A percentile compares a stretch with the other conserved stretches of the same genome.
phyloP scores from a whole-genome alignment of 2,113 vertebrate genomes.

The Ictidomys tridecemlineatus region DNA sequence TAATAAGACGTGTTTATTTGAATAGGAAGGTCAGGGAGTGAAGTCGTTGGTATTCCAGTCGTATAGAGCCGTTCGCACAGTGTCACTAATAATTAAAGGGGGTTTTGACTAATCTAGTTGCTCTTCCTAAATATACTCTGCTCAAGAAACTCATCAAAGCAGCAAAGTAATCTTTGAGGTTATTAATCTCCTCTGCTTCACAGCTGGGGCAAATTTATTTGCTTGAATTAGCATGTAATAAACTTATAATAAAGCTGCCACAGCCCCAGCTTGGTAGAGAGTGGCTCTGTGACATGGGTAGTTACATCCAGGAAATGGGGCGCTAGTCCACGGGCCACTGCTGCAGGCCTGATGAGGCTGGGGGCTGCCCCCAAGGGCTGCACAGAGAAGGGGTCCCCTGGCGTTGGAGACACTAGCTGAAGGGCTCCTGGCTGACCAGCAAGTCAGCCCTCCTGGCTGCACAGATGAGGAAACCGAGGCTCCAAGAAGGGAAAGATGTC shows the following conservation, averaged over 20 bases:
- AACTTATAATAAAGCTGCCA: conserved; percentile 90
- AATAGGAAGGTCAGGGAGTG: conserved; percentile 92
- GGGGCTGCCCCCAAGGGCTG: fast-evolving
- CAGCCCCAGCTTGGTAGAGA: conserved; percentile 80
- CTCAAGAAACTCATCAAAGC: conserved; percentile 92
- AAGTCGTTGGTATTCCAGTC: conserved; percentile 92
- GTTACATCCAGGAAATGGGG: conserved; percentile 80
- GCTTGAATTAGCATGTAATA: conserved; percentile 93
- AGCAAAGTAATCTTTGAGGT: conserved; percentile 89
- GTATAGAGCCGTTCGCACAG: conserved; percentile 90
- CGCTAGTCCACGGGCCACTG: not conserved
- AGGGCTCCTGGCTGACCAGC: not conserved
- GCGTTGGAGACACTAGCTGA: not conserved
- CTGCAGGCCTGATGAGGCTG: not conserved
- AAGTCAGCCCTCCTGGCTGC: not conserved
- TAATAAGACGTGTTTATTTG: conserved; percentile 90
- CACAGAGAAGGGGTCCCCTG: fast-evolving
- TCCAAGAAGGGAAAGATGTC: not conserved
- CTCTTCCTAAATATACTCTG: conserved; percentile 91
- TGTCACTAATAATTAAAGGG: conserved; percentile 95
- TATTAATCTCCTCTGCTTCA: conserved; percentile 93
- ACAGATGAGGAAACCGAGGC: not conserved
- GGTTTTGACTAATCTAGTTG: conserved; percentile 91
- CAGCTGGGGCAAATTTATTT: conserved; percentile 92
- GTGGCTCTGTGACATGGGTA: conserved; percentile 79